Base-by-base conservation (phyloP, 2,797 vertebrate genomes). In the Gouania willdenowi region DNA sequence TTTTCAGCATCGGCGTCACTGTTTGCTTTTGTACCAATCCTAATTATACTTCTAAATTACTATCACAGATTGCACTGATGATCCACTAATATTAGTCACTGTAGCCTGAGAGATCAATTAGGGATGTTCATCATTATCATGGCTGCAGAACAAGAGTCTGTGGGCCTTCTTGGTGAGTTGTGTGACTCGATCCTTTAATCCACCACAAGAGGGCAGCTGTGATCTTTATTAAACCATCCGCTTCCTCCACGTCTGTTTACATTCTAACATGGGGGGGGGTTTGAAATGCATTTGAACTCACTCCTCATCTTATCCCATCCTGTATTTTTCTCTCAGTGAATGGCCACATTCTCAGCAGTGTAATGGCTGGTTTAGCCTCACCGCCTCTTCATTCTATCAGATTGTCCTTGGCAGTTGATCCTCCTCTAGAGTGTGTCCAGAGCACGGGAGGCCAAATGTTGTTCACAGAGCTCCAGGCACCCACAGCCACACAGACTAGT, bases 191-290 rank as follows among this genome's bases (percentile, higher is more conserved):
- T 71, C 3, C 35, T 14, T 12, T 4, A 26, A 57, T 6, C 5
- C 38, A 18, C 82, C 85, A 82, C 79, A 54, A 74, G 85, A 77
- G 83, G 80, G 83, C 85, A 73, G 56, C 60, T 83, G 66, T 40
- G 73, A 13, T 77, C 80, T 75, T 56, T 37, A 26, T 53, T 36
- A 11, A 9, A 8, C 19, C 15, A 15, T 23, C 32, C 48, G 27
- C 13, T 36, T 55, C 43, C 8, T 28, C 19, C 35, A 36, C 24
- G 10, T 8, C 52, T 68, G 55, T 80, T 75, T 34, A 36, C 54
- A 7, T 11, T n/a, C n/a, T n/a, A n/a, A n/a, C n/a, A n/a, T n/a
- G n/a, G n/a, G n/a, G n/a, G n/a, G n/a, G 23, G 14, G 10, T 36
- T 30, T 5, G 50, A 6, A 30, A 26, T 12, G 15, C 5, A 25